Evolutionary conservation across 2,888 invertebrate species (phyloP).

Genomic region (Ophonus ardosiacus): DNA sequence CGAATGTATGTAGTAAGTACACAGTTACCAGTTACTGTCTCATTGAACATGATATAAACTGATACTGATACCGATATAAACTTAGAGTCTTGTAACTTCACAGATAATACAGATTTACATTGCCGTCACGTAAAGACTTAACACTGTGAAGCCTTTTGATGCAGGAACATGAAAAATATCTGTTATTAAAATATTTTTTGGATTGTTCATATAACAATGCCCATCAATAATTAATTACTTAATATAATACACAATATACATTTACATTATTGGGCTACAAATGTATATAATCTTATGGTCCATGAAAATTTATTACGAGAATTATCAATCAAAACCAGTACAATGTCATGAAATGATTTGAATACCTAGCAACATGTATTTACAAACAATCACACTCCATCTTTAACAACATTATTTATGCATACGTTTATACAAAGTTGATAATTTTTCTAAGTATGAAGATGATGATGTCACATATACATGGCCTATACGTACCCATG

Average conservation of each 20-base stretch:
- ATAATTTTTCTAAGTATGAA: slow-evolving; percentile 45
- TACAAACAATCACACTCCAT: slow-evolving; percentile 67
- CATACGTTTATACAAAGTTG: slow-evolving; percentile 59
- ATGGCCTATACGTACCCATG: slow-evolving; percentile 54
- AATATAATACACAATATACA: slow-evolving; percentile 64
- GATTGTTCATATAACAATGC: slow-evolving; percentile 59
- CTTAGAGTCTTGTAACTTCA: neutral
- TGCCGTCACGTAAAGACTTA: slow-evolving; percentile 29
- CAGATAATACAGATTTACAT: slow-evolving; percentile 30
- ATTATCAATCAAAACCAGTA: slow-evolving; percentile 37
- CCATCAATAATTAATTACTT: slow-evolving; percentile 59
- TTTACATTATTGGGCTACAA: slow-evolving; percentile 62
- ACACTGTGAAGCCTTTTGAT: slow-evolving; percentile 16
- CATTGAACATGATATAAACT: slow-evolving; percentile 1
- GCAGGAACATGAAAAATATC: slow-evolving; percentile 62
- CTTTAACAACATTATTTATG: slow-evolving; percentile 59
- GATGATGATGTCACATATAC: slow-evolving; percentile 56
- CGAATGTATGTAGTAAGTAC: slow-evolving; percentile 41
- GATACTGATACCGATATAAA: neutral
- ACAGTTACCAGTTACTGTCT: neutral
- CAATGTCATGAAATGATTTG: slow-evolving; percentile 66
- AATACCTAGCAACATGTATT: slow-evolving; percentile 71
- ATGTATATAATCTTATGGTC: slow-evolving; percentile 61
- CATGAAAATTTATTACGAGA: slow-evolving; percentile 60
- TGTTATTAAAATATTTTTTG: slow-evolving; percentile 62